Conservation (phyloP, 1,140 invertebrate genomes). For the Physella acuta region DNA sequence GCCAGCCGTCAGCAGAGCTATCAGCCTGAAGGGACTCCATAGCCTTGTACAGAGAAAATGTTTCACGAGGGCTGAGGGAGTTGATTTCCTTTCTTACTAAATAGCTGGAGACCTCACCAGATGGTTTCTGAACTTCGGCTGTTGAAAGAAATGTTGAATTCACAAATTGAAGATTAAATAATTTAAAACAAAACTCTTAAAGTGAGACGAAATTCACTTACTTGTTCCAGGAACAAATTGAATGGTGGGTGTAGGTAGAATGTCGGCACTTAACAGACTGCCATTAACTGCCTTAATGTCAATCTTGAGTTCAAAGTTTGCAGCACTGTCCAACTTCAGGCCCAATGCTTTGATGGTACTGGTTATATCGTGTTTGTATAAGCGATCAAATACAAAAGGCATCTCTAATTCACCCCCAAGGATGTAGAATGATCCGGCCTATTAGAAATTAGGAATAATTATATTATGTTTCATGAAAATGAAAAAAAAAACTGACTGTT, state of each 20-base stretch:
- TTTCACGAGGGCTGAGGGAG: slow-evolving; percentile 24
- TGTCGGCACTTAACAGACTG: slow-evolving; percentile 15
- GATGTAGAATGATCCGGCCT: slow-evolving; percentile 31
- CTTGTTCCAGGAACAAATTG: slow-evolving; percentile 32
- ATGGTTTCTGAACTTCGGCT: not conserved
- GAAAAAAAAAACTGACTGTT: too few relatives aligned
- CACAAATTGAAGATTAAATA: not conserved
- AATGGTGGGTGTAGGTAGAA: slow-evolving; percentile 23
- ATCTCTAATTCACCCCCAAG: slow-evolving; percentile 33
- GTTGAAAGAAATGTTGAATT: not conserved
- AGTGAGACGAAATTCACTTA: slow-evolving; percentile 6
- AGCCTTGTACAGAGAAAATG: slow-evolving; percentile 25
- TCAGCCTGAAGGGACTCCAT: slow-evolving; percentile 28
- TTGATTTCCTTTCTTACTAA: slow-evolving; percentile 29
- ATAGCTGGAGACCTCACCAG: not conserved
- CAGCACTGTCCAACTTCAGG: slow-evolving; percentile 23
- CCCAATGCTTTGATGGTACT: slow-evolving; percentile 22
- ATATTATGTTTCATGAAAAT: too few relatives aligned
- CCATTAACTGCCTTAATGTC: slow-evolving; percentile 31
- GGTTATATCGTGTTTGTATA: slow-evolving; percentile 25
- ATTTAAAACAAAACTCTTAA: not conserved
- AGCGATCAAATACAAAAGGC: slow-evolving; percentile 33
- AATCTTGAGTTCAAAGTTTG: slow-evolving; percentile 27
- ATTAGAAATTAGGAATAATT: too few relatives aligned
- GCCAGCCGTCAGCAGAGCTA: slow-evolving; percentile 32